Evolutionary conservation across 2,888 invertebrate species (phyloP).

Genomic region (Pilophorus perplexus): DNA sequence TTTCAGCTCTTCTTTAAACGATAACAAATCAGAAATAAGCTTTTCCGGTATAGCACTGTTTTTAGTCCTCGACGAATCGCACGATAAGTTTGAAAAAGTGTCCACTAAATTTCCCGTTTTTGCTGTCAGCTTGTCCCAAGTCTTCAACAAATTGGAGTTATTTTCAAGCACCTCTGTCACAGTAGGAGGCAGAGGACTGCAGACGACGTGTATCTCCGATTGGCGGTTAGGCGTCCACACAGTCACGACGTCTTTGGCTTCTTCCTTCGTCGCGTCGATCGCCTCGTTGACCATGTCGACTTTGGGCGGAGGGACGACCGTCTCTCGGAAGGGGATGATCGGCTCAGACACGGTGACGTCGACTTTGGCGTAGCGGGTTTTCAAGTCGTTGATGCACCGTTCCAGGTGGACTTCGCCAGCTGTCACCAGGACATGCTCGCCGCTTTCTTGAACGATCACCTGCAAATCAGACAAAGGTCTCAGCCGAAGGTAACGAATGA

Average conservation of each 20-base stretch:
- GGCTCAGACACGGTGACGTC: constrained; percentile 90
- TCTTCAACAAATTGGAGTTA: constrained; percentile 68
- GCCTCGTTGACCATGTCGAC: constrained; percentile 83
- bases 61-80: constrained; percentile 17
- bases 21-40: constrained; percentile 51
- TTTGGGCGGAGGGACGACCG: constrained; percentile 76
- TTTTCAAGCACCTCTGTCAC: constrained; percentile 70
- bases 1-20: constrained; percentile 60
- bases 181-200: constrained; percentile 70
- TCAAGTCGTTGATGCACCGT: constrained; percentile 90
- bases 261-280: constrained; percentile 54
- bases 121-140: no score
- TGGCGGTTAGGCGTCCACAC: constrained; percentile 70
- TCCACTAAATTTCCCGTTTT: no score
- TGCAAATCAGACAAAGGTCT: no score
- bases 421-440: constrained; percentile 91
- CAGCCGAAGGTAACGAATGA: no score
- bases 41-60: constrained; percentile 50
- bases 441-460: constrained; percentile 80
- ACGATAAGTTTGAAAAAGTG: constrained; percentile 53
- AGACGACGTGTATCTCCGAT: constrained; percentile 69
- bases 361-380: constrained; percentile 73
- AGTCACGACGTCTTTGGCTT: not conserved
- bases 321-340: constrained; percentile 95
- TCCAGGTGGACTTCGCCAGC: constrained; percentile 97